These are phyloP conservation scores for Anhinga rufa DNA, from an alignment of 2,113 vertebrate species.

Conservation along the genomic window DNA sequence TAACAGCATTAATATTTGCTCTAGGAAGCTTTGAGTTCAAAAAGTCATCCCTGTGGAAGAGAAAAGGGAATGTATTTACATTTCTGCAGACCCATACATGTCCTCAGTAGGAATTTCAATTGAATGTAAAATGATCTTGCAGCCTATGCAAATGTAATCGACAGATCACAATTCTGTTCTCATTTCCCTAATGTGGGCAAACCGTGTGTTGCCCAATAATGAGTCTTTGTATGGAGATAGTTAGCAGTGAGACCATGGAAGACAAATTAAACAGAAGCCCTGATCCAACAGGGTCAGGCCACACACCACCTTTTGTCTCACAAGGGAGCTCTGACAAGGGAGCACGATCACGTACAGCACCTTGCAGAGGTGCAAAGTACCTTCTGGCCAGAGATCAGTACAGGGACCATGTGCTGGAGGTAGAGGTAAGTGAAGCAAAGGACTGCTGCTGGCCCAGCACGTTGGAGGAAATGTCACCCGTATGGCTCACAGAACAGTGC, in stretches of 20 bases:
- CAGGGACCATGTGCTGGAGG: neutral
- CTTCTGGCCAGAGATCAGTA: neutral
- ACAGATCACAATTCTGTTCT: neutral
- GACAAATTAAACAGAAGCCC: neutral
- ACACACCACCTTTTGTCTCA: neutral
- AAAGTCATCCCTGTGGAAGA: neutral
- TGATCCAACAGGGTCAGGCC: neutral
- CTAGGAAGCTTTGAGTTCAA: neutral
- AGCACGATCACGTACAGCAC: neutral
- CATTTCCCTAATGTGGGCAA: neutral
- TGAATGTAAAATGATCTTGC: neutral
- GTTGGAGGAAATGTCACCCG: neutral
- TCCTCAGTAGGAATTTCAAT: neutral
- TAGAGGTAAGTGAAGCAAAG: neutral
- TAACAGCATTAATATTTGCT: neutral
- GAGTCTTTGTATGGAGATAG: neutral
- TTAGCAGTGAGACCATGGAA: neutral
- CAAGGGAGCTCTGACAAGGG: neutral
- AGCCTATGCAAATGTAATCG: neutral
- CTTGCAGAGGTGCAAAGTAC: neutral
- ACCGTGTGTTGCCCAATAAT: neutral
- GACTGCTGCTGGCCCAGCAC: neutral
- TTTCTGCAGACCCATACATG: neutral
- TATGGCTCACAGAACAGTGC: neutral
- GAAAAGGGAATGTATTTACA: neutral